Percentiles rank a stretch among this genome's conserved stretches.
These are phyloP conservation scores for Beroe ovata DNA, from an alignment of 37 sponge, comb jelly and placozoan species.

Conservation along the genomic window DNA sequence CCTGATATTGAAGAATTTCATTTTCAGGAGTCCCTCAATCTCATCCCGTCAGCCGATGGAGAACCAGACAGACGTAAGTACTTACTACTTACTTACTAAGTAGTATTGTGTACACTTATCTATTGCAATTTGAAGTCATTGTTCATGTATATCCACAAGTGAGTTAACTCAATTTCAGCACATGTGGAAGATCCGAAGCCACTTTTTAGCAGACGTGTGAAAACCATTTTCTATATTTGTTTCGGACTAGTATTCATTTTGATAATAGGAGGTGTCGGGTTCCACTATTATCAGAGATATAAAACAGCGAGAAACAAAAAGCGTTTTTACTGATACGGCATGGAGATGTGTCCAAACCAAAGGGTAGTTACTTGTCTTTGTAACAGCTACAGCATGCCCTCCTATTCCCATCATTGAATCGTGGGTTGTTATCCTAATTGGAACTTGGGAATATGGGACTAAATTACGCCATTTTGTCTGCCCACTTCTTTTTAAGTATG, in stretches of 20 bases:
- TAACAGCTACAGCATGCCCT: too few species aligned
- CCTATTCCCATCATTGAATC: too few species aligned
- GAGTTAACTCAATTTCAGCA: conserved; percentile 62
- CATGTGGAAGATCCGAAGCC: conserved; percentile 73
- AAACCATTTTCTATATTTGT: conserved; percentile 61
- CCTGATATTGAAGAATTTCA: too few species aligned
- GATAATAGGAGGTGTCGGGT: conserved; percentile 56
- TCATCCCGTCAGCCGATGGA: conserved; percentile 35
- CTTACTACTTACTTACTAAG: too few species aligned
- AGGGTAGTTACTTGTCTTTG: too few species aligned
- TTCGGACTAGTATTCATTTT: conserved; percentile 54
- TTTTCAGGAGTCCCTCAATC: conserved; percentile 60
- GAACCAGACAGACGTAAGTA: conserved; percentile 66
- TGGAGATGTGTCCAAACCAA: too few species aligned
- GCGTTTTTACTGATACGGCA: conserved; percentile 48
- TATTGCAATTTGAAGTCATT: too few species aligned
- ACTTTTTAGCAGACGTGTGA: conserved; percentile 61
- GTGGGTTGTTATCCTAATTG: too few species aligned
- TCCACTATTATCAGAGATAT: conserved; percentile 26
- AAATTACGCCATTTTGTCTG: too few species aligned
- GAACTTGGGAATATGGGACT: too few species aligned
- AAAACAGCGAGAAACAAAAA: conserved; percentile 18
- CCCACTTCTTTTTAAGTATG: too few species aligned
- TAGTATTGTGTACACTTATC: too few species aligned
- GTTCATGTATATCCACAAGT: neutral